Evolutionary conservation across 1,140 invertebrate species (phyloP), one percentile per base, ranked within the genome.

Genomic region (Nephotettix cincticeps): DNA sequence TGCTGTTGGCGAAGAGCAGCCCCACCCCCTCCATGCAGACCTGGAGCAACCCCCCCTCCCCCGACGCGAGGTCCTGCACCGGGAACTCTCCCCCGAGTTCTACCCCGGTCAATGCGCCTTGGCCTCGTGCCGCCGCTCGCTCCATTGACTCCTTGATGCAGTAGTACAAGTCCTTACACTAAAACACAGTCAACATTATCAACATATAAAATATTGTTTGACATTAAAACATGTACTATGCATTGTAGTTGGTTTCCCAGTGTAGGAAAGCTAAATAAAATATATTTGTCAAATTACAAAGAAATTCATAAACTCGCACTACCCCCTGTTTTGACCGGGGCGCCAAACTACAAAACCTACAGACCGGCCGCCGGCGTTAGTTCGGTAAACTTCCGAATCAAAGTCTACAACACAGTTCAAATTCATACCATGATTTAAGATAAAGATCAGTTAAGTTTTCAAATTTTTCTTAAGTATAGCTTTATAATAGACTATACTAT

Each of bases 61-160:
- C 96, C 1, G 95, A 94, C 77, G 91, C 91, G 85, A 99, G 91
- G 82, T 99, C 97, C 80, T 98, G 95, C 25, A 99, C 94, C 0
- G 97, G 97, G 84, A 99, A 99, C 84, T 99, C 98, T 1, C 98
- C 98, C 17, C 98, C 97, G 17, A 99, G 86, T 81, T 99, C 97
- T 14, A 83, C 80, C 74, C 88, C 90, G 51, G 88, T 83, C 45
- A 88, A 78, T 81, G 91, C 83, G 79, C 92, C 86, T 84, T 93
- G 84, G 79, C 95, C 86, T 81, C 93, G 81, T 76, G 89, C 88
- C 4, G 95, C 96, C 51, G 97, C 96, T 74, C 95, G 89, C 83
- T 99, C 97, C 96, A 99, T 99, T 4, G 97, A 93, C 77, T 98
- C 94, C 84, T 99, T 99, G 76, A 99, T 98, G 79, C 95, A 97